Evolutionary conservation across 1,140 invertebrate species (phyloP), one percentile per base, ranked within the genome.

Genomic region (Cydia amplana): DNA sequence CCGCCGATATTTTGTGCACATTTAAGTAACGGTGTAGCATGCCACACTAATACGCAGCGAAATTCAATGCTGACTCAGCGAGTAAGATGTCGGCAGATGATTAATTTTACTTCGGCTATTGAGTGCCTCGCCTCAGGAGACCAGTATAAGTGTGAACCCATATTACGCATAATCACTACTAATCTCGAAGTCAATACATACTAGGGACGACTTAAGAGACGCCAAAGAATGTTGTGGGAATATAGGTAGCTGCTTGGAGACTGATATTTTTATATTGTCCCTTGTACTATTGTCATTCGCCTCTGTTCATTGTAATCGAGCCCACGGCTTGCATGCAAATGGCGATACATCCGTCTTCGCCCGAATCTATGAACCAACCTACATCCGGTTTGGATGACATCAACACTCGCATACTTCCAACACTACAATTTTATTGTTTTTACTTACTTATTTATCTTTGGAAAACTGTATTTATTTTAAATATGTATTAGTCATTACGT

Each of bases 321-420:
- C 78, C 79, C 86, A 80, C 84, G 85, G 73, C 82, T 74, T 79
- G 89, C 85, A 92, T 92, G 87, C 85, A 88, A 92, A 92, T 91
- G 85, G 79, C 78, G 77, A 78, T 74, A 87, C 88, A 92, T 92
- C 90, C 90, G 89, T 80, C 85, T 83, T 77, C 86, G 78, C 84
- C 86, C 87, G 83, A 88, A 92, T 88, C 85, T 88, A 89, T 73
- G 43, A 51, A 10, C 55, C 40, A 79, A 77, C 83, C 82, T 81
- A 88, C 83, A 86, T 92, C 90, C 90, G 90, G 88, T 43, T 12
- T 87, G 81, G 78, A 82, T 84, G 81, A 75, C 78, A 83, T 80
- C 77, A 76, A 75, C 73, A 64, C 75, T 77, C 80, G 80, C 74
- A 78, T 82, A 79, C 10, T 23, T 12, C n/a, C 20, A 60, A 60